These are phyloP conservation scores for Lottia scabra DNA, from an alignment of 2,888 invertebrate genomes.

Conservation along the genomic window DNA sequence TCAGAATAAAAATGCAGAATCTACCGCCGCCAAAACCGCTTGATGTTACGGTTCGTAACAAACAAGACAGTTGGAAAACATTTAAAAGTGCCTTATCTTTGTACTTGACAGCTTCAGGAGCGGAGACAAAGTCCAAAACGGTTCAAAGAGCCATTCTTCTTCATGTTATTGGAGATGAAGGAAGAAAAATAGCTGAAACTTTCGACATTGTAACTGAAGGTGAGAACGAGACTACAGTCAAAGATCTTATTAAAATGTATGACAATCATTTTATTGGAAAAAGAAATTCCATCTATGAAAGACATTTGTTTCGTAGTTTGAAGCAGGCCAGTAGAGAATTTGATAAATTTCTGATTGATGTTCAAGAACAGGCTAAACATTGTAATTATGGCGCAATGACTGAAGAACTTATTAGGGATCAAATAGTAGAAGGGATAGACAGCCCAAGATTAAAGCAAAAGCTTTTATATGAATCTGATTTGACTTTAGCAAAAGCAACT, in stretches of 20 bases:
- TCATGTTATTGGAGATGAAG: background rate
- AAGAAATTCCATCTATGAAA: background rate
- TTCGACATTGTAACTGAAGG: background rate
- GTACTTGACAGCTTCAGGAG: background rate
- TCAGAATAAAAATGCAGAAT: slow-evolving; percentile 1
- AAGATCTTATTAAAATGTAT: background rate
- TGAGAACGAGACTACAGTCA: background rate
- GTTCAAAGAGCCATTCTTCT: background rate
- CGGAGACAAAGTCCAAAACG: background rate
- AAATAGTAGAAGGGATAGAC: background rate
- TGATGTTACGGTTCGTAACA: background rate
- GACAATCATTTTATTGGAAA: background rate
- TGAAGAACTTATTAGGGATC: background rate
- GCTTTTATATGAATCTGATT: background rate
- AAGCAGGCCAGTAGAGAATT: background rate
- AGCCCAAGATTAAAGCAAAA: background rate
- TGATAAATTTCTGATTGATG: background rate
- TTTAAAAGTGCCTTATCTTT: background rate
- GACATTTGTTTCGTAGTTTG: background rate
- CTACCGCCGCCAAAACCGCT: background rate
- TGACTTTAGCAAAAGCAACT: background rate
- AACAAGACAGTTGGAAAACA: background rate
- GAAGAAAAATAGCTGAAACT: background rate
- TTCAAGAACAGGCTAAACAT: background rate
- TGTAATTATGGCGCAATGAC: background rate